A percentile compares a stretch with the other conserved stretches of the same genome.
Conservation (phyloP, 2,888 invertebrate genomes). For the Xanthorhoe designata region DNA sequence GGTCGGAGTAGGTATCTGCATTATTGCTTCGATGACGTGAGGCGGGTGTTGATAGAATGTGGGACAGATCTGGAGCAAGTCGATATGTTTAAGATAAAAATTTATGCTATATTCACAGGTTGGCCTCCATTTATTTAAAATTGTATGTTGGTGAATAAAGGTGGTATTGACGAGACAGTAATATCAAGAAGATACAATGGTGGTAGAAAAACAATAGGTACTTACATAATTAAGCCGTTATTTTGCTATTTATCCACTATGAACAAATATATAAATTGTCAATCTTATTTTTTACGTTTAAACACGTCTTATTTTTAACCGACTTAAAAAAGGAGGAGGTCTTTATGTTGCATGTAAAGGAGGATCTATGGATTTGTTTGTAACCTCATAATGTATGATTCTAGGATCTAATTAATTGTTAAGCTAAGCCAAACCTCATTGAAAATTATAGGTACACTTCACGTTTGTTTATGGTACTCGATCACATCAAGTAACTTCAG, state of each 20-base stretch:
- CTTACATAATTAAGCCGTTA: no score
- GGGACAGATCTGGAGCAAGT: slow-evolving; percentile 34
- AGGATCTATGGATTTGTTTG: slow-evolving; percentile 8
- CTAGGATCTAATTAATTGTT: slow-evolving; percentile 17
- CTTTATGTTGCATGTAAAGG: no score
- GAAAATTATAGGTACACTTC: slow-evolving; percentile 24
- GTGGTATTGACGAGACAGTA: no score
- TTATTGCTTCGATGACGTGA: slow-evolving; percentile 60
- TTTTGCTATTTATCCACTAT: no score
- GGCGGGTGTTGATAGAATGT: slow-evolving; percentile 50
- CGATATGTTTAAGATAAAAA: slow-evolving; percentile 4
- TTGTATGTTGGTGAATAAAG: no score
- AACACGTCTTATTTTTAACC: no score
- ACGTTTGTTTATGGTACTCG: slow-evolving; percentile 28
- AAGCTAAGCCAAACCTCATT: slow-evolving; percentile 19
- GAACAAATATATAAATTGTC: no score
- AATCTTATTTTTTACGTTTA: no score
- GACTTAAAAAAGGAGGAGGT: no score
- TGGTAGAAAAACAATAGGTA: no score
- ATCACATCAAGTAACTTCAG: slow-evolving; percentile 30
- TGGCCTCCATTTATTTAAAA: no score
- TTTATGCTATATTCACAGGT: background rate
- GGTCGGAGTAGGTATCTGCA: slow-evolving; percentile 54
- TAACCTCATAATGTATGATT: slow-evolving; percentile 8
- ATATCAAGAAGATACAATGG: no score